A percentile compares a stretch with the other conserved stretches of the same genome.
Conservation (phyloP, 2,113 vertebrate species). For the Bos taurus region DNA sequence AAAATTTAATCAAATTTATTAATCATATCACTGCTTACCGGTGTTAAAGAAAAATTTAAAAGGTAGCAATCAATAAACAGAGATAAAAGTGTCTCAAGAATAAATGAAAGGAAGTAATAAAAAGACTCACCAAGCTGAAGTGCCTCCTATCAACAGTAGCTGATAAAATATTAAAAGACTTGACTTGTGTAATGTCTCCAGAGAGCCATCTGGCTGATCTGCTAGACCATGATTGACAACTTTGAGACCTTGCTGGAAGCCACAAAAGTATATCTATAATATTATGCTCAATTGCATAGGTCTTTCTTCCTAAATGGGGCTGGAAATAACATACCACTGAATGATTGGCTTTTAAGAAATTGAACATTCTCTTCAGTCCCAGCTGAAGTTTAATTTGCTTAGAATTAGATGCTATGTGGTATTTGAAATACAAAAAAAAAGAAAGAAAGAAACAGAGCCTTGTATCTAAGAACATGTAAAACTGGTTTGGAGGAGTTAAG, state of each 20-base stretch:
- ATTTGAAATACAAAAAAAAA: not conserved
- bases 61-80: conserved; percentile 51
- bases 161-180: conserved; percentile 80
- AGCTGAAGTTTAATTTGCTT: conserved; percentile 43
- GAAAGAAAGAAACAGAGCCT: not conserved
- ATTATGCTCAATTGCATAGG: not conserved
- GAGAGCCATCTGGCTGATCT: conserved; percentile 39
- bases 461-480: not conserved
- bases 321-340: conserved; percentile 49
- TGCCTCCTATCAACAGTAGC: conserved; percentile 53
- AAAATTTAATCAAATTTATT: conserved; percentile 19
- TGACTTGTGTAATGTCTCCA: conserved; percentile 66
- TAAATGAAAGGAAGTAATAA: conserved; percentile 70
- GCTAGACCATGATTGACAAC: conserved; percentile 68
- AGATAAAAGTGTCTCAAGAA: conserved; percentile 68
- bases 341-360: conserved; percentile 51
- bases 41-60: conserved; percentile 56
- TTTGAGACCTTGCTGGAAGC: conserved; percentile 57
- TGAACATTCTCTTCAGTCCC: not conserved
- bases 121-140: conserved; percentile 61
- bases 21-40: conserved; percentile 1
- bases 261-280: conserved; percentile 55
- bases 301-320: conserved; percentile 49
- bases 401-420: not conserved
- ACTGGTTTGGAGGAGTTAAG: not conserved